Conservation (phyloP, 2,797 vertebrate genomes). For the Enteromius mattozi region DNA sequence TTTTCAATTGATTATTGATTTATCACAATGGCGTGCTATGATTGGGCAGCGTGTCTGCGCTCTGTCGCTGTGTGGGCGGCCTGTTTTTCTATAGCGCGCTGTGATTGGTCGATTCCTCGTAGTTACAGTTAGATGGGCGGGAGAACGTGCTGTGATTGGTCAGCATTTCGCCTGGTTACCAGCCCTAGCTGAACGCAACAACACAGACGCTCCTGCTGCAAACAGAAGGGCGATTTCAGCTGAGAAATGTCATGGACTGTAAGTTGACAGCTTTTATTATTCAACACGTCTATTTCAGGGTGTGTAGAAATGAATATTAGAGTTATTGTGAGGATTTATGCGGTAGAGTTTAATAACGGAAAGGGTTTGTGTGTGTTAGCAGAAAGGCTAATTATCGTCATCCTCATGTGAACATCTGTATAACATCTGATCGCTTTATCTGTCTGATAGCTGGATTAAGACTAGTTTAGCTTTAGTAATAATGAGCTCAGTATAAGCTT, state of each 20-base stretch:
- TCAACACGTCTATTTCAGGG: not conserved
- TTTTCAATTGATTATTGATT: not conserved
- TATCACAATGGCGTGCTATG: not conserved
- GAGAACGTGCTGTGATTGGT: slow-evolving; percentile 67
- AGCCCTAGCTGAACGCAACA: slow-evolving; percentile 64
- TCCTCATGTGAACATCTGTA: not conserved
- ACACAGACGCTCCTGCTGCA: slow-evolving; percentile 63
- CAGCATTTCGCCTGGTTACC: slow-evolving; percentile 73
- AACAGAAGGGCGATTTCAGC: slow-evolving; percentile 32
- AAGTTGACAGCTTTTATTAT: slow-evolving; percentile 52
- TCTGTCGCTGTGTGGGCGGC: not conserved
- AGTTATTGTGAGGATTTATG: not conserved
- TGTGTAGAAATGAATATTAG: not conserved
- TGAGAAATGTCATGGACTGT: slow-evolving; percentile 64
- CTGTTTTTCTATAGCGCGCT: slow-evolving; percentile 53
- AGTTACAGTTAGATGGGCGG: not conserved
- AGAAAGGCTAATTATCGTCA: slow-evolving; percentile 11
- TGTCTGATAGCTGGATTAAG: too few species aligned
- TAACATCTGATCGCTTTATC: not conserved
- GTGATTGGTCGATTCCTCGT: slow-evolving; percentile 3
- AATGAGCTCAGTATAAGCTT: not conserved
- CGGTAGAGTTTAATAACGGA: not conserved
- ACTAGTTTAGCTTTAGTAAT: too few species aligned
- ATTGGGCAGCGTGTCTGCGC: slow-evolving; percentile 68
- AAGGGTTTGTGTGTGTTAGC: slow-evolving; percentile 24